Evolutionary conservation across 2,113 vertebrate species (phyloP).

Genomic region (Paralichthys olivaceus): DNA sequence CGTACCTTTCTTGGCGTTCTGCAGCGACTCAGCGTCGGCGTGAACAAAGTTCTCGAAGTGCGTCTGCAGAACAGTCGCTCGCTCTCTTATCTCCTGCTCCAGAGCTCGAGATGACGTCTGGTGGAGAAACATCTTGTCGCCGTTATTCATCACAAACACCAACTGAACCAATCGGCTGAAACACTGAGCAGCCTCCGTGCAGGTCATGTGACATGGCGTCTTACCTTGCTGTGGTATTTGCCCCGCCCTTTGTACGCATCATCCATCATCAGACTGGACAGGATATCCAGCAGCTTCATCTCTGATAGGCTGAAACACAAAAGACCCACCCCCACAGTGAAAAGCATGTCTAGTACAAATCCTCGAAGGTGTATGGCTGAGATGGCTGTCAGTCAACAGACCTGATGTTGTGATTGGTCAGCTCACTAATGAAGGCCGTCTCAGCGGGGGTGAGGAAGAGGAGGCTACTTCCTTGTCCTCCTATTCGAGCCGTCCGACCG

Average conservation of each 20-base stretch:
- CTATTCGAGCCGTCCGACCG: constrained; percentile 94
- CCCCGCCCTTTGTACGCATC: constrained; percentile 83
- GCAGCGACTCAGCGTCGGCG: constrained; percentile 72
- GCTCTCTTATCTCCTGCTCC: constrained; percentile 87
- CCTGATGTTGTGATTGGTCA: constrained; percentile 97
- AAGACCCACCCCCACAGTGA: constrained; percentile 8
- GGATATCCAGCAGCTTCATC: constrained; percentile 89
- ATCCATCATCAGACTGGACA: constrained; percentile 85
- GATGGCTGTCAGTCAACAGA: constrained; percentile 73
- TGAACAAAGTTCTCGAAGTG: constrained; percentile 91
- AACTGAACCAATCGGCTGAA: neutral
- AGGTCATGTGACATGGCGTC: neutral
- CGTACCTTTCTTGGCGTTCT: constrained; percentile 90
- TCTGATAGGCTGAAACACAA: constrained; percentile 85
- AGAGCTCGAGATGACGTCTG: constrained; percentile 80
- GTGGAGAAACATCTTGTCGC: rapidly evolving
- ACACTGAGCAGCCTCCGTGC: too few species aligned
- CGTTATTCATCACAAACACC: neutral
- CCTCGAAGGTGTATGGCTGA: neutral
- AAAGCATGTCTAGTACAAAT: neutral
- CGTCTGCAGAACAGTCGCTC: constrained; percentile 92
- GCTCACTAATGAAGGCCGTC: constrained; percentile 87
- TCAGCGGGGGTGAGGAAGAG: constrained; percentile 94
- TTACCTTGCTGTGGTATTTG: constrained; percentile 85
- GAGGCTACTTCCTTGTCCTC: constrained; percentile 89